Conservation (phyloP, 2,888 invertebrate species). For the Protonemura montana region DNA sequence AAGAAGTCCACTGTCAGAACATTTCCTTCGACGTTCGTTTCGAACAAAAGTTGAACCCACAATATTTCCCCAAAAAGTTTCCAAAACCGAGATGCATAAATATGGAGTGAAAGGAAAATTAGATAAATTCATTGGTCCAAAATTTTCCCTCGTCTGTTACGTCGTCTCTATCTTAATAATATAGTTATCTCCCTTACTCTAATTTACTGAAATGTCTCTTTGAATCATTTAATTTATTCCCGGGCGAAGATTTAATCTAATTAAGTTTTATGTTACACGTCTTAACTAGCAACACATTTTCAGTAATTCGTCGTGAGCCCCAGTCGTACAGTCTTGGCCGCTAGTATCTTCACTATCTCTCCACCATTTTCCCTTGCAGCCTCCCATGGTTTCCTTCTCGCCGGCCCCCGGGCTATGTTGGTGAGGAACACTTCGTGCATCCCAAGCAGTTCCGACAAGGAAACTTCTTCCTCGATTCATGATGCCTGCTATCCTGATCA, state of each 20-base stretch:
- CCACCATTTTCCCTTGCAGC: background rate
- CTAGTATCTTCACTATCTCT: background rate
- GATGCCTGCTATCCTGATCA: background rate
- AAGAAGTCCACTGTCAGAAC: no score
- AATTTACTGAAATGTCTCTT: conserved; percentile 25
- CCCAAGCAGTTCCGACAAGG: background rate
- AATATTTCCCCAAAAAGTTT: background rate
- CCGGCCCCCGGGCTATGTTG: background rate
- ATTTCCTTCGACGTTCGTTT: no score
- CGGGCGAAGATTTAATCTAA: conserved; percentile 25
- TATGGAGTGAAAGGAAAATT: conserved; percentile 2
- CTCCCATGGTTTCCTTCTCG: background rate
- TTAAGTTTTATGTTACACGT: conserved; percentile 25
- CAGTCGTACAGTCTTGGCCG: background rate
- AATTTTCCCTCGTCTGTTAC: background rate
- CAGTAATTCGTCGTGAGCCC: background rate
- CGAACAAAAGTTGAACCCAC: no score
- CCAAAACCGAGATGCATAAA: background rate
- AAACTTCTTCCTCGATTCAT: conserved; percentile 4
- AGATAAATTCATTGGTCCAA: background rate
- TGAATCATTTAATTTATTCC: conserved; percentile 27
- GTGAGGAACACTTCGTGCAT: background rate
- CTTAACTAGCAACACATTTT: conserved; percentile 26
- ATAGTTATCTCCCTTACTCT: background rate
- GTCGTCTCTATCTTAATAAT: background rate